Evolutionary conservation across 2,888 invertebrate species (phyloP), one percentile per base, ranked within the genome.

Genomic region (Drosophila meridionalis): DNA sequence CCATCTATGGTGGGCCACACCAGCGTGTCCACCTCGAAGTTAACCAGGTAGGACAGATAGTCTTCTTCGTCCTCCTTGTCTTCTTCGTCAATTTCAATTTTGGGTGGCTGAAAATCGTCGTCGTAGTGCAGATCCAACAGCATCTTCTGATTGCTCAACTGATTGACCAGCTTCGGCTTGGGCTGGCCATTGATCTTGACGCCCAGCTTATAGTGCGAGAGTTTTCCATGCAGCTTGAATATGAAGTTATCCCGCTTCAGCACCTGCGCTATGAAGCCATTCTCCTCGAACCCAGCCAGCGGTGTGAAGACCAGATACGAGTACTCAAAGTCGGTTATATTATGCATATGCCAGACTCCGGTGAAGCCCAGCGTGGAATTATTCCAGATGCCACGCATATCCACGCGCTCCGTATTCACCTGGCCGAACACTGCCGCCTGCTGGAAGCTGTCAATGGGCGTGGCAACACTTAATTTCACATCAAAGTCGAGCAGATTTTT

Each of bases 221-320:
- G 91, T 82, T 95, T 94, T 3, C 96, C 92, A 11, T 96, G 96
- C 69, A 96, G 89, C 90, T 97, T 96, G 6, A 96, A 95, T 80
- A 96, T 96, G 60, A 97, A 93, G 32, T 95, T 95, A 40, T 95
- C 94, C 11, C 94, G 94, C 69, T 95, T 94, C 2, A 96, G 94
- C 1, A 92, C 65, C 91, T 97, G 97, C 0, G 95, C 94, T 0
- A 96, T 95, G 9, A 96, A 93, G 0, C 97, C 97, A 84, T 96
- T 97, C 89, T 97, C 96, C 87, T 96, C 95, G 78, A 97, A 96
- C 5, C 96, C 96, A 83, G 95, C 95, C n/a, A 97, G 92, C 0
- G 97, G 97, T 0, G 97, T 96, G 89, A 95, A 96, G 47, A 97
- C 93, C 80, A 96, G 95, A 92, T 96, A 97, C 0, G 96, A 94